Evolutionary conservation across 1,140 invertebrate species (phyloP).

Genomic region (Pantala flavescens): DNA sequence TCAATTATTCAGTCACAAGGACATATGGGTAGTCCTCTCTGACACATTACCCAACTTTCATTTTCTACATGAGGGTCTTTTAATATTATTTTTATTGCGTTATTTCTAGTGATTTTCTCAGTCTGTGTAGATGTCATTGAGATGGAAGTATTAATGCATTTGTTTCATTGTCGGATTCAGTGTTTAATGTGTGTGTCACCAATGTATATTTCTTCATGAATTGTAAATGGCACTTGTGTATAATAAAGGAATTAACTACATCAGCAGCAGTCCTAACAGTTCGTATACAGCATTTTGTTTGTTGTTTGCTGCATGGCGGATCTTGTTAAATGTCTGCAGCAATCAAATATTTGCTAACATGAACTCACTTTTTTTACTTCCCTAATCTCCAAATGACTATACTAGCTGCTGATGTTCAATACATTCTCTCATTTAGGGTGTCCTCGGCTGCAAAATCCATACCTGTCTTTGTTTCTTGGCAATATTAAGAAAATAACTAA

Average conservation of each 20-base stretch:
- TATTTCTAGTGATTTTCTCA: neutral
- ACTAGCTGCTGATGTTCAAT: slow-evolving; percentile 1
- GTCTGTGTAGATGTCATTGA: neutral
- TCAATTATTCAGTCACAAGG: neutral
- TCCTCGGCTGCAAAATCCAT: neutral
- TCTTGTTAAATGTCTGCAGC: neutral
- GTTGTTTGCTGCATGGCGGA: neutral
- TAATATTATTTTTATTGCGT: neutral
- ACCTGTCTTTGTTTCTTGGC: neutral
- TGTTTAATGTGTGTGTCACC: slow-evolving; percentile 9
- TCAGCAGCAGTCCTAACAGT: neutral
- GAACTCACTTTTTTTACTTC: no score
- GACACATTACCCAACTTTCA: neutral
- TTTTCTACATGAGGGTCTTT: no score
- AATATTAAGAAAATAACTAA: slow-evolving; percentile 11
- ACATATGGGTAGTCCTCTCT: slow-evolving; percentile 1
- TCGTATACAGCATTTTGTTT: neutral
- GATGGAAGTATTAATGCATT: slow-evolving; percentile 10
- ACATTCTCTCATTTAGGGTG: neutral
- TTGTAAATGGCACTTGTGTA: slow-evolving; percentile 9
- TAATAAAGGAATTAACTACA: slow-evolving; percentile 3
- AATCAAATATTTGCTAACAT: neutral
- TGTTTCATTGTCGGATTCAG: slow-evolving; percentile 5
- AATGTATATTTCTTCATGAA: slow-evolving; percentile 5
- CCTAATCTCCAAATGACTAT: neutral